Evolutionary conservation across 2,797 vertebrate genomes (phyloP), one percentile per base, ranked within the genome.

Genomic region (Hippocampus kuda): DNA sequence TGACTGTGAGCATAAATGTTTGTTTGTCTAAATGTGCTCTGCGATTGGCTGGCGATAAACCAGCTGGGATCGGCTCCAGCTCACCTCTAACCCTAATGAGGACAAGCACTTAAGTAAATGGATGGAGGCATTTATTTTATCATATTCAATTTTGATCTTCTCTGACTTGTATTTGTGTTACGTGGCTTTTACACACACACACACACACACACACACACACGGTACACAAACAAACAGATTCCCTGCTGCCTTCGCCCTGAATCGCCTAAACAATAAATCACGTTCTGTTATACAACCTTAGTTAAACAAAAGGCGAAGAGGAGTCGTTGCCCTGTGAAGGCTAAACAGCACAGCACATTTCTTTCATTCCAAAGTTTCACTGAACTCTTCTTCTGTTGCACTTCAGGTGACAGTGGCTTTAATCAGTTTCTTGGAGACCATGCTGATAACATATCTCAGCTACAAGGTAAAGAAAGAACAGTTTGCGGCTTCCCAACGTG

Each of bases 401-500:
- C 72, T 79, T n/a, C 75, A 93, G 93, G 92, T 94, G 80, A 87
- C 91, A 61, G 92, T 94, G 89, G 92, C 93, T 83, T 90, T 93
- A 89, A 93, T 94, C 83, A 91, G 93, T 84, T 92, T 93, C 81
- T 85, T 92, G 83, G 92, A 94, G 89, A 91, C 92, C 73, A 90
- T 94, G 91, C 87, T 94, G 61, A 90, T 94, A 75, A 91, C 90
- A 75, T 94, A 93, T 90, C 92, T 93, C 78, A 92, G 92, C 84
- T 94, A 94, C 83, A 94, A 94, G 92, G 93, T 93, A 85, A 84
- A 83, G 26, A 59, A 42, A 59, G 9, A n/a, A 63, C 64, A 44
- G 65, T 8, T 24, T 18, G 38, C 57, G 71, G 48, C 70, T 69
- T 57, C 59, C 67, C 71, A 68, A n/a, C 30, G 46, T 68, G 56